Conservation (phyloP, 2,113 vertebrate species). For the Barnardius zonarius region DNA sequence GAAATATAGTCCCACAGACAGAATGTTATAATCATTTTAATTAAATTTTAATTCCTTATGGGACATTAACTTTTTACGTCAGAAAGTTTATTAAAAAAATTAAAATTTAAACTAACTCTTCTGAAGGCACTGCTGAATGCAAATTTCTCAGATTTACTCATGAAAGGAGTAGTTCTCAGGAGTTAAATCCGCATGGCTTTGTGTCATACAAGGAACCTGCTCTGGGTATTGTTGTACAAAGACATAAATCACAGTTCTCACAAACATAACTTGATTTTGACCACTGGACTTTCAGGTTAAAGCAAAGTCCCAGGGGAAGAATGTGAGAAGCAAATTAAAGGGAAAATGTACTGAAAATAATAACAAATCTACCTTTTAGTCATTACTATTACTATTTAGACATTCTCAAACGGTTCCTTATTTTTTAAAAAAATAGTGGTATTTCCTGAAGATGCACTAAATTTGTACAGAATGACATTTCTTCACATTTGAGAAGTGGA, state of each 20-base stretch:
- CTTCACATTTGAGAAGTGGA: neutral
- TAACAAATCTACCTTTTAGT: neutral
- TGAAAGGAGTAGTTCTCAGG: neutral
- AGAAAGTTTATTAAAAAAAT: constrained; percentile 16
- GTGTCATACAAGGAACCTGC: neutral
- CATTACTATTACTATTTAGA: neutral
- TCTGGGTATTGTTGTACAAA: neutral
- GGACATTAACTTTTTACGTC: constrained; percentile 16
- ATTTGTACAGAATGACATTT: neutral
- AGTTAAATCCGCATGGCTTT: constrained; percentile 9
- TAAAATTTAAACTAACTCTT: neutral
- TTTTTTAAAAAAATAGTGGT: neutral
- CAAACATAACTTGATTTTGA: constrained; percentile 35
- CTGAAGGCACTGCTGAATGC: neutral
- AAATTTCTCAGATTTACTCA: neutral
- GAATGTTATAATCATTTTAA: constrained; percentile 28
- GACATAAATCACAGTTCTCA: constrained; percentile 1
- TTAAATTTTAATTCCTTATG: constrained; percentile 42
- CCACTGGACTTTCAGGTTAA: neutral
- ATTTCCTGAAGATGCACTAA: neutral
- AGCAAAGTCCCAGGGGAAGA: neutral
- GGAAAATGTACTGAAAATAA: neutral
- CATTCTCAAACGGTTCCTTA: neutral
- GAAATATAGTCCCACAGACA: constrained; percentile 21
- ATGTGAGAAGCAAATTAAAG: neutral